Percentiles rank a stretch among this genome's conserved stretches.
phyloP scores from a whole-genome alignment of 1,140 invertebrate genomes.

The Heliconius himera region DNA sequence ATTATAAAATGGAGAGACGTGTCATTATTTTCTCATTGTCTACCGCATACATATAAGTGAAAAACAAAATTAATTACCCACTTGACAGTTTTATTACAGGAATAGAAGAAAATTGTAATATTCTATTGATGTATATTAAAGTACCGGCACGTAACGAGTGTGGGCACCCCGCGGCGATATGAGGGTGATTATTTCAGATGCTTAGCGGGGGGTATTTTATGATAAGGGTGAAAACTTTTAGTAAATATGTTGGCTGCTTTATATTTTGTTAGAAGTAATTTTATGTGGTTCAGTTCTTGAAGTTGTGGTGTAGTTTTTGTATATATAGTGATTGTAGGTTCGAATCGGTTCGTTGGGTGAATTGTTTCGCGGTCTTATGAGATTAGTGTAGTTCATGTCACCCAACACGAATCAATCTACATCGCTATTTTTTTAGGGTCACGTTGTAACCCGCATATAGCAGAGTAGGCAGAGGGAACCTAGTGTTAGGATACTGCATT shows the following conservation, averaged over 20 bases:
- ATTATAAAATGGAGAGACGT: too few species aligned
- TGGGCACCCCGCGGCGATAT: background rate
- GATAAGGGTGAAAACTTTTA: constrained; percentile 9
- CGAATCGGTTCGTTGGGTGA: too few species aligned
- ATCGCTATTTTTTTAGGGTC: too few species aligned
- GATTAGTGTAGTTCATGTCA: too few species aligned
- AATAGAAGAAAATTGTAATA: constrained; percentile 5
- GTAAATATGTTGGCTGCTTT: background rate
- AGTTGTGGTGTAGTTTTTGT: background rate
- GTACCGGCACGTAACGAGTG: constrained; percentile 12
- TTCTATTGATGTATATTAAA: constrained; percentile 8
- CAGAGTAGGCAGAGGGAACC: too few species aligned
- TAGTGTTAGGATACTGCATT: too few species aligned
- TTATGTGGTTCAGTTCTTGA: background rate
- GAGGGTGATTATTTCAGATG: constrained; percentile 8
- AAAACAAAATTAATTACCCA: background rate
- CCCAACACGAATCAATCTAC: too few species aligned
- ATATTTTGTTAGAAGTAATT: background rate
- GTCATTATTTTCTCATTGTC: too few species aligned
- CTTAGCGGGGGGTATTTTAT: background rate
- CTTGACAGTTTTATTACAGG: background rate
- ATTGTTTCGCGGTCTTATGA: too few species aligned
- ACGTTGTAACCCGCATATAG: too few species aligned
- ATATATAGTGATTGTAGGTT: background rate
- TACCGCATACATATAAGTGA: background rate